Evolutionary conservation across 2,797 vertebrate species (phyloP).

Genomic region (Heterohyrax brucei): DNA sequence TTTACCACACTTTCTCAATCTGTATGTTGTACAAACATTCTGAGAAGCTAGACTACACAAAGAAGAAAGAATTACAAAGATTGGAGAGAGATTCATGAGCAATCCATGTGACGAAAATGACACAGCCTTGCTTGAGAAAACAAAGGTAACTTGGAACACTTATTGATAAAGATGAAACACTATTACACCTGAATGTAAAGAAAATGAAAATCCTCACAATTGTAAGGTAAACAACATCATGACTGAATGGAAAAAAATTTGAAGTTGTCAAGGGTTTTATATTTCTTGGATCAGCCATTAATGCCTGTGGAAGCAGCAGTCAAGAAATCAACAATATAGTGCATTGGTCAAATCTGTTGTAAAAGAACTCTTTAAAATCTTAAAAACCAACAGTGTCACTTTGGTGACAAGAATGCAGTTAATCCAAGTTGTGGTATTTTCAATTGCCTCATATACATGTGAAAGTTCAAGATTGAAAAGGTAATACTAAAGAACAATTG

Average conservation of each 20-base stretch:
- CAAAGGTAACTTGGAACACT: background rate
- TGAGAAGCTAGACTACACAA: background rate
- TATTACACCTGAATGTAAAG: background rate
- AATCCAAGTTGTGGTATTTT: background rate
- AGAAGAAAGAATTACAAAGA: background rate
- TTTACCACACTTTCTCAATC: background rate
- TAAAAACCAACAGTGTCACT: background rate
- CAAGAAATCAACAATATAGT: background rate
- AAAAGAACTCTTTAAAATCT: background rate
- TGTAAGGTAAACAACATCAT: background rate
- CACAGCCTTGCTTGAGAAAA: background rate
- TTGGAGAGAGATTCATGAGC: background rate
- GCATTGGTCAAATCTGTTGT: background rate
- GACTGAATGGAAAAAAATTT: background rate
- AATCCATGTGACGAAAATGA: background rate
- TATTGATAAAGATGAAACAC: background rate
- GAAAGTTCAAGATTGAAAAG: background rate
- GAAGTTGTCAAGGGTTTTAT: background rate
- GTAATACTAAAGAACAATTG: background rate
- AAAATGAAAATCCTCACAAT: background rate
- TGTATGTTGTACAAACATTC: background rate
- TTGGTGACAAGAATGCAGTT: background rate
- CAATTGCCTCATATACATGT: background rate
- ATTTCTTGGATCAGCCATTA: background rate
- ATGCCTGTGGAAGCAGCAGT: background rate